Percentiles rank a stretch among this genome's conserved stretches.
phyloP scores from a whole-genome alignment of 2,797 vertebrate species.

The Psittacula derbiana region DNA sequence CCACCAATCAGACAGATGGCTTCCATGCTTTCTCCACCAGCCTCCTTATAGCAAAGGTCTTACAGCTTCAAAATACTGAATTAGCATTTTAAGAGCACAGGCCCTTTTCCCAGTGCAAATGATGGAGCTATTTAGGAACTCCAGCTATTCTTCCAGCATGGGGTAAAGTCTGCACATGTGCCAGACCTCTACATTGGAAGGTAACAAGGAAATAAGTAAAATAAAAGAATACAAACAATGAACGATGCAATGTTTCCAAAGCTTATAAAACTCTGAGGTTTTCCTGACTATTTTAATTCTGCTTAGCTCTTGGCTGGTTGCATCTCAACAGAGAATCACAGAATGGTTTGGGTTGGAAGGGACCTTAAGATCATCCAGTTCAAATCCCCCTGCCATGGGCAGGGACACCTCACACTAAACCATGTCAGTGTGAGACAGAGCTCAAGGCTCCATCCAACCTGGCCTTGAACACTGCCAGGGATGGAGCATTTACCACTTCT shows the following conservation, averaged over 20 bases:
- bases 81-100: background rate
- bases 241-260: background rate
- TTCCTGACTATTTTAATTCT: background rate
- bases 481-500: background rate
- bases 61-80: background rate
- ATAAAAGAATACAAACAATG: background rate
- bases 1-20: background rate
- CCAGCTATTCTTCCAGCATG: background rate
- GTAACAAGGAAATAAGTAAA: background rate
- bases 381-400: background rate
- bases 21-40: background rate
- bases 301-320: background rate
- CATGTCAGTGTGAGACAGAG: background rate
- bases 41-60: background rate
- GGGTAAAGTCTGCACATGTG: background rate
- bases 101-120: background rate
- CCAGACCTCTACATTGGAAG: background rate
- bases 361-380: background rate
- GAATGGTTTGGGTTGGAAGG: background rate
- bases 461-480: background rate
- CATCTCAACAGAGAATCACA: background rate
- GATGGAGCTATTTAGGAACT: background rate
- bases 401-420: background rate
- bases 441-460: background rate
- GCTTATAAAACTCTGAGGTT: background rate